phyloP scores from a whole-genome alignment of 2,888 invertebrate genomes.

The Andrena dorsata region DNA sequence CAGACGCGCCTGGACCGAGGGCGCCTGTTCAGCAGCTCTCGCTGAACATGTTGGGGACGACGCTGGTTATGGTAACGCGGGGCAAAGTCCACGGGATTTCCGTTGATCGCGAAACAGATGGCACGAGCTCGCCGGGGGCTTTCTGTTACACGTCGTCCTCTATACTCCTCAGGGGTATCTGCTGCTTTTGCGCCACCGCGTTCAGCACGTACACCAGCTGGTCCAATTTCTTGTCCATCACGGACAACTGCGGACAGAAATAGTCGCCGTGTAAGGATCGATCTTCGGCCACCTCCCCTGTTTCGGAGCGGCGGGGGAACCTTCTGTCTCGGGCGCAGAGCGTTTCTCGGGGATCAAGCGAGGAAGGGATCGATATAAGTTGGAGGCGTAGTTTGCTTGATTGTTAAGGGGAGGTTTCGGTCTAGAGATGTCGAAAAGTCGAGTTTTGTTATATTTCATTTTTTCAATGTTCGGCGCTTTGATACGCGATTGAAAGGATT shows the following conservation, averaged over 20 bases:
- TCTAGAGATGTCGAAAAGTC: no score
- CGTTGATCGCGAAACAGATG: constrained; percentile 54
- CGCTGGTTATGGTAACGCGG: constrained; percentile 69
- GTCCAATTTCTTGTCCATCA: constrained; percentile 87
- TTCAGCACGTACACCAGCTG: constrained; percentile 85
- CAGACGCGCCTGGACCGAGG: background rate
- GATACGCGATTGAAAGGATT: no score
- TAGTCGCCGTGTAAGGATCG: constrained; percentile 29
- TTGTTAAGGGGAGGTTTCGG: no score
- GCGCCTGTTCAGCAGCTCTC: constrained; percentile 36
- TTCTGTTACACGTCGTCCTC: constrained; percentile 86
- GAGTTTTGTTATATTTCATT: no score
- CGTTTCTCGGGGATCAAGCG: background rate
- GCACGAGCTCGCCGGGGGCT: constrained; percentile 70
- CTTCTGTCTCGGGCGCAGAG: background rate
- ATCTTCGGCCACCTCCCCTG: background rate
- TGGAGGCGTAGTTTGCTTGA: background rate
- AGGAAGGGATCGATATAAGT: background rate
- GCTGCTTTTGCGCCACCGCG: constrained; percentile 84
- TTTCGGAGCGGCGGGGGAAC: background rate
- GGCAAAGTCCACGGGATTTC: constrained; percentile 60
- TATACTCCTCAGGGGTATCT: constrained; percentile 85
- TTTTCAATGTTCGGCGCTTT: no score
- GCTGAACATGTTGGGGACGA: constrained; percentile 69
- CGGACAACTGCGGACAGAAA: constrained; percentile 79